Evolutionary conservation across 2,888 invertebrate genomes (phyloP), one percentile per base, ranked within the genome.

Genomic region (Ferdinandea cuprea): DNA sequence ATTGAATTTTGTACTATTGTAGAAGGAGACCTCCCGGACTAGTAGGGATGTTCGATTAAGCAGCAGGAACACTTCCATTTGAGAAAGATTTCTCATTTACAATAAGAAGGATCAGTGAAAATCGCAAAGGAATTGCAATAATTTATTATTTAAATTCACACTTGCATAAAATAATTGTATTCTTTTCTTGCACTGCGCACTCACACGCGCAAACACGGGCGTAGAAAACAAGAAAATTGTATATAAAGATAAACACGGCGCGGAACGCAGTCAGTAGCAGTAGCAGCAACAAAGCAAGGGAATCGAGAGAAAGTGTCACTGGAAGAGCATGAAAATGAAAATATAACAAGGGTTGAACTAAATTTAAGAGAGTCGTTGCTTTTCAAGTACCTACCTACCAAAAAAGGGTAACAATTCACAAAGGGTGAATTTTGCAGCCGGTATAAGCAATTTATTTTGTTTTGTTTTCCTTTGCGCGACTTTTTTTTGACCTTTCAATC

Each of bases 341-440:
- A 1, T 11, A 25, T 11, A 17, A 25, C 25, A 19, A 2, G 21
- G 46, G 17, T 25, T 48, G 50, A 17, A 13, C 7, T 9, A 17
- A 4, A 32, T 30, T 28, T 25, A 58, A 40, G 59, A 71, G 59
- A 50, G 35, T 13, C 30, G 7, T n/a, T 25, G 25, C 42, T n/a
- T 15, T n/a, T 17, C 17, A 13, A 21, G 30, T n/a, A n/a, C n/a
- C n/a, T n/a, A n/a, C n/a, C n/a, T n/a, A n/a, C n/a, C n/a, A n/a
- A 21, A 30, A n/a, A 52, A 13, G 66, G 25, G 21, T 15, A 42
- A 42, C 19, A 17, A 15, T n/a, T 35, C 66, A 76, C 61, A 80
- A 59, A 68, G 80, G 76, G 71, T 81, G 65, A 30, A 58, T 59
- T 56, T 25, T 3, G 35, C 58, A 76, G 56, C 76, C 80, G 74